These are phyloP conservation scores for Sympetrum striolatum DNA, from an alignment of 2,888 invertebrate genomes.

Conservation along the genomic window DNA sequence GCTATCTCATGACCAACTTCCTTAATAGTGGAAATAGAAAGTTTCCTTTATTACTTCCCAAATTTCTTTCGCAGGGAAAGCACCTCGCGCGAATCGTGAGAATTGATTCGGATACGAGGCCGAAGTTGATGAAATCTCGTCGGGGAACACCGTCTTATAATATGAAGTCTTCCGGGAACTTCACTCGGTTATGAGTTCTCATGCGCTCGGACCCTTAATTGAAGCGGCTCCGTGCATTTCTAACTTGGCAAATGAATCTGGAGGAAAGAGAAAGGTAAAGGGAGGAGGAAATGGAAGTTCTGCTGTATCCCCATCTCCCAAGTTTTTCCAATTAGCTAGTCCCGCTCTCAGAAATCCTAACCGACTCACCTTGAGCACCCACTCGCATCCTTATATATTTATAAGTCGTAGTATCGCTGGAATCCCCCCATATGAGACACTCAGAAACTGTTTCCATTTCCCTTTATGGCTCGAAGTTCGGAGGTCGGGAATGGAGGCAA, in stretches of 20 bases:
- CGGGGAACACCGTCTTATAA: background rate
- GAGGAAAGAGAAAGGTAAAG: background rate
- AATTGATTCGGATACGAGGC: no score
- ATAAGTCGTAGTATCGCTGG: background rate
- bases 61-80: no score
- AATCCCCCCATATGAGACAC: no score
- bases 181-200: background rate
- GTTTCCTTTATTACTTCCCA: no score
- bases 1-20: no score
- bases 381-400: background rate
- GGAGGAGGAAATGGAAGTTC: background rate
- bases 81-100: no score
- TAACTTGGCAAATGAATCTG: background rate
- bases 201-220: background rate
- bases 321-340: conserved; percentile 20
- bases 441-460: no score
- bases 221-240: background rate
- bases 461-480: no score
- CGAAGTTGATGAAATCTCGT: background rate
- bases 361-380: background rate
- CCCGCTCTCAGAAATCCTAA: background rate
- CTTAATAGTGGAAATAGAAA: no score
- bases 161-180: background rate
- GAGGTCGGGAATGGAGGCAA: background rate
- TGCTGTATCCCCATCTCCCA: background rate